Percentiles rank a stretch among this genome's conserved stretches.
Conservation (phyloP, 2,113 vertebrate genomes). For the Gnathonemus echidnorhynchus region DNA sequence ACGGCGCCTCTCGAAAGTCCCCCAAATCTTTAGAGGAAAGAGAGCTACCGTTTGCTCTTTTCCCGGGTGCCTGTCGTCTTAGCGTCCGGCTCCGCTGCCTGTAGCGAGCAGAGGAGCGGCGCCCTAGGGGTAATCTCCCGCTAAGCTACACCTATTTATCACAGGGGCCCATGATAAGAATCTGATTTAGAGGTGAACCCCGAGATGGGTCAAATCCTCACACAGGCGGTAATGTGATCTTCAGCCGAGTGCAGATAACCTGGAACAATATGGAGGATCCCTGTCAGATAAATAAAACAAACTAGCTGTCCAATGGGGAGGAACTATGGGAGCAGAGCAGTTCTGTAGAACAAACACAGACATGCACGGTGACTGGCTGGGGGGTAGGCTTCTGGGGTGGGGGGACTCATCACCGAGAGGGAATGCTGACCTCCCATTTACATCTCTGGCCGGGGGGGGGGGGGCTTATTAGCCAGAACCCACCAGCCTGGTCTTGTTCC, state of each 20-base stretch:
- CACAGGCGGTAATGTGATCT: conserved; percentile 80
- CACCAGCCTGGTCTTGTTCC: not conserved
- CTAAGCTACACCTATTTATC: conserved; percentile 84
- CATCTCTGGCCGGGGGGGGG: not conserved
- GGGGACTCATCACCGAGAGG: conserved; percentile 26
- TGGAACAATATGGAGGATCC: conserved; percentile 74
- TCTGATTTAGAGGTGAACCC: conserved; percentile 90
- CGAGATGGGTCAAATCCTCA: conserved; percentile 70
- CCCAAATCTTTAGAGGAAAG: conserved; percentile 66
- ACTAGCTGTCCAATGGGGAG: conserved; percentile 70
- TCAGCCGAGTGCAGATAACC: conserved; percentile 77
- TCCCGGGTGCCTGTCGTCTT: conserved; percentile 50
- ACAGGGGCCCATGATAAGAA: conserved; percentile 82
- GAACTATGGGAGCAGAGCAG: not conserved
- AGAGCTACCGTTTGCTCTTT: conserved; percentile 49
- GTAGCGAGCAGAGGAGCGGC: conserved; percentile 33
- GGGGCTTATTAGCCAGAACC: too few species aligned
- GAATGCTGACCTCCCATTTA: not conserved
- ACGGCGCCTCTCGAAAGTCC: conserved; percentile 54
- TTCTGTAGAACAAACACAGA: conserved; percentile 27
- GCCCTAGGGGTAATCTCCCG: conserved; percentile 76
- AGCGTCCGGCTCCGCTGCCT: conserved; percentile 46
- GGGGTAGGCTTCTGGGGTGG: not conserved
- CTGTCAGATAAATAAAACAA: conserved; percentile 93
- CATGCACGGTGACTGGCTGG: not conserved